Percentiles rank a stretch among this genome's conserved stretches.
These are phyloP conservation scores for Actinopyga echinites DNA, from an alignment of 53 echinoderm and acorn worm genomes.

Conservation along the genomic window DNA sequence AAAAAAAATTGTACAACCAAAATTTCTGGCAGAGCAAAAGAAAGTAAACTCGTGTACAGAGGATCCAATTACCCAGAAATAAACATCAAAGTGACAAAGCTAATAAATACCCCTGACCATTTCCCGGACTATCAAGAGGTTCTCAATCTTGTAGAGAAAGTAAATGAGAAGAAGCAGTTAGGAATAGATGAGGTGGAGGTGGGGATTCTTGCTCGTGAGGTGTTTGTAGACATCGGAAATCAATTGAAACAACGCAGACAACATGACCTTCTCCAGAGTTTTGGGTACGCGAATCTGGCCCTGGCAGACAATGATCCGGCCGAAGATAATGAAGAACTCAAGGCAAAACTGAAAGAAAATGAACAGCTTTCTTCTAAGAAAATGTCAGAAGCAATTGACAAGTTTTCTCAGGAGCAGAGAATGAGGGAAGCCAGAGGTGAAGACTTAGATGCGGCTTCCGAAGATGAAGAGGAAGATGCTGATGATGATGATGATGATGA, in stretches of 20 bases:
- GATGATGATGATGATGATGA: constrained; percentile 47
- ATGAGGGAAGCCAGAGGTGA: constrained; percentile 44
- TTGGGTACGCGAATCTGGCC: constrained; percentile 67
- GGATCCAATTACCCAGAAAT: constrained; percentile 84
- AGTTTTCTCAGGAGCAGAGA: constrained; percentile 58
- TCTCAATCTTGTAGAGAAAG: constrained; percentile 48
- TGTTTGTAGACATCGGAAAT: constrained; percentile 76
- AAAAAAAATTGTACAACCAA: no score
- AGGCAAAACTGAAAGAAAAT: constrained; percentile 63
- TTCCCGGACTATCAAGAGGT: constrained; percentile 91
- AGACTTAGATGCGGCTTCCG: no score
- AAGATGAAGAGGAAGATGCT: constrained; percentile 39
- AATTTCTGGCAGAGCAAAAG: constrained; percentile 80
- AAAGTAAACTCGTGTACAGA: constrained; percentile 61
- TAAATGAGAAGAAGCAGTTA: constrained; percentile 62
- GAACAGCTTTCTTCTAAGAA: constrained; percentile 51
- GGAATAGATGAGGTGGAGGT: constrained; percentile 56
- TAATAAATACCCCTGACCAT: constrained; percentile 67
- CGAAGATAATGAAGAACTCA: constrained; percentile 57
- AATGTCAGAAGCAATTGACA: constrained; percentile 56
- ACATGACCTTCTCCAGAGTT: constrained; percentile 67
- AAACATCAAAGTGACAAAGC: constrained; percentile 67
- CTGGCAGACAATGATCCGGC: constrained; percentile 58
- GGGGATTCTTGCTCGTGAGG: constrained; percentile 66
- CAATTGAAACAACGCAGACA: constrained; percentile 69